Evolutionary conservation across 2,888 invertebrate species (phyloP).

Genomic region (Dynastes hyllus): DNA sequence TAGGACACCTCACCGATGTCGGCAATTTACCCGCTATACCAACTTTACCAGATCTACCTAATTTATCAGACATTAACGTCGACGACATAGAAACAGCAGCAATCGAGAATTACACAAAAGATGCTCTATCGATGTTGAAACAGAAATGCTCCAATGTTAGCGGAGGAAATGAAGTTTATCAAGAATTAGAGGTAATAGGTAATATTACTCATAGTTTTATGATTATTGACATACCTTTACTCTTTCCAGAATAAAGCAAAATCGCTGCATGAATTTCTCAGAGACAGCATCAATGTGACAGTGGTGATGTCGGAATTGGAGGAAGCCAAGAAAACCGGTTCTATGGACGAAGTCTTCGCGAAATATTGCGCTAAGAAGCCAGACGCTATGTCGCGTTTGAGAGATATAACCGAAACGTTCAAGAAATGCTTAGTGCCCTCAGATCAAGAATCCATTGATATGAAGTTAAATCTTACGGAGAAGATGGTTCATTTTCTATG

Average conservation of each 20-base stretch:
- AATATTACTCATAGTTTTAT: too few species aligned
- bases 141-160: slow-evolving; percentile 79
- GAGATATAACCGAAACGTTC: slow-evolving; percentile 73
- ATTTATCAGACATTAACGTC: slow-evolving; percentile 2
- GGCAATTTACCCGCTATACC: not conserved
- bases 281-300: slow-evolving; percentile 75
- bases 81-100: slow-evolving; percentile 14
- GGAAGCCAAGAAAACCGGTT: slow-evolving; percentile 77
- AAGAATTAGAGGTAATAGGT: slow-evolving; percentile 71
- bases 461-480: slow-evolving; percentile 79
- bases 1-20: not conserved
- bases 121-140: slow-evolving; percentile 69
- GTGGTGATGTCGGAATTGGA: slow-evolving; percentile 79
- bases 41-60: not conserved
- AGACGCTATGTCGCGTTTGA: slow-evolving; percentile 76
- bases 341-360: slow-evolving; percentile 70
- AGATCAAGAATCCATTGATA: slow-evolving; percentile 77
- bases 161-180: slow-evolving; percentile 75
- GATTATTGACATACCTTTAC: not conserved
- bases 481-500: slow-evolving; percentile 84
- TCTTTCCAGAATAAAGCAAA: slow-evolving; percentile 69
- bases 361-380: slow-evolving; percentile 82
- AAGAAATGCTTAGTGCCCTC: slow-evolving; percentile 78
- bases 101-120: slow-evolving; percentile 28
- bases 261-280: slow-evolving; percentile 74